phyloP scores from a whole-genome alignment of 2,797 vertebrate genomes.

The Micropoecilia bifurca region DNA sequence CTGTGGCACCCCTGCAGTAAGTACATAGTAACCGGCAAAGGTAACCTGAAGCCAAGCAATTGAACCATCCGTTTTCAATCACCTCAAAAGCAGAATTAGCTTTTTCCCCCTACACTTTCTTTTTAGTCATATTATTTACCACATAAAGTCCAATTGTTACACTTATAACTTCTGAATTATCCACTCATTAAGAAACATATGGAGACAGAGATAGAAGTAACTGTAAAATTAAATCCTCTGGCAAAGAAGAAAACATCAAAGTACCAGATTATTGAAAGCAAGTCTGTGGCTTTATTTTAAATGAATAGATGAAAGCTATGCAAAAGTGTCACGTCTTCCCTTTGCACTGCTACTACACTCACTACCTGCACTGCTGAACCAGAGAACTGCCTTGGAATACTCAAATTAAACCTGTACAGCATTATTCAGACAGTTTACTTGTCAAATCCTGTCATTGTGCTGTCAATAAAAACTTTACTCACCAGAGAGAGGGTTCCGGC shows the following conservation, averaged over 20 bases:
- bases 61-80: slow-evolving; percentile 2
- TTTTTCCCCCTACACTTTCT: not conserved
- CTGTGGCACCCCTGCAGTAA: not conserved
- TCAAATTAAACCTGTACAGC: not conserved
- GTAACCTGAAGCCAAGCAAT: slow-evolving; percentile 1
- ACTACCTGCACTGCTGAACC: not conserved
- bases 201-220: slow-evolving; percentile 8
- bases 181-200: slow-evolving; percentile 4
- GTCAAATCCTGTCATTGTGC: not conserved
- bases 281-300: slow-evolving; percentile 8
- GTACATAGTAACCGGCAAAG: not conserved
- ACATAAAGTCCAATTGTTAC: not conserved
- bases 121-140: not conserved
- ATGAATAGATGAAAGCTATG: not conserved
- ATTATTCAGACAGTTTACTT: not conserved
- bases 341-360: slow-evolving; percentile 9
- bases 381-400: not conserved
- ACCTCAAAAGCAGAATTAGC: not conserved
- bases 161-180: not conserved
- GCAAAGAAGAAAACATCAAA: slow-evolving; percentile 32
- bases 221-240: slow-evolving; percentile 20
- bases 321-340: not conserved
- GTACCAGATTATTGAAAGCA: slow-evolving; percentile 27
- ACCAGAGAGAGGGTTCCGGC: slow-evolving; percentile 94
- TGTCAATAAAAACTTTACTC: slow-evolving; percentile 60